These are phyloP conservation scores for Drosophila atripex DNA, from an alignment of 2,888 invertebrate genomes.

Conservation along the genomic window DNA sequence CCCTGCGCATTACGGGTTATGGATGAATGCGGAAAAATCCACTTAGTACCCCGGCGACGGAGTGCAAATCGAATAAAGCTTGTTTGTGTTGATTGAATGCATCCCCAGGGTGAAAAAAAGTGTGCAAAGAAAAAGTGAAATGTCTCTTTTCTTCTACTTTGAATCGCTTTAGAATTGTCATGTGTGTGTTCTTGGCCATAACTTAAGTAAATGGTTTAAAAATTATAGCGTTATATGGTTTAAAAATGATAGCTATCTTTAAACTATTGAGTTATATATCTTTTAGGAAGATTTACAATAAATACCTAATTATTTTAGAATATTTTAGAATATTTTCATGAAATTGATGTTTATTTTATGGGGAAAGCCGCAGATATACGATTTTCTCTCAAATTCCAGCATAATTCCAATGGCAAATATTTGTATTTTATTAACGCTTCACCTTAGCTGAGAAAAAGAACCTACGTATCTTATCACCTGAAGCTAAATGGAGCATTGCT, in stretches of 20 bases:
- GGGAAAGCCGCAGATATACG: not conserved
- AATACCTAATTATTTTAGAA: too few relatives aligned
- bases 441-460: not conserved
- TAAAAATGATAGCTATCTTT: not conserved
- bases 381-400: not conserved
- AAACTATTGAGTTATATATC: not conserved
- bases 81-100: slow-evolving; percentile 29
- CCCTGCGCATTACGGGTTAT: slow-evolving; percentile 41
- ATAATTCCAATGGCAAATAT: not conserved
- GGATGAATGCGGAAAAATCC: slow-evolving; percentile 44
- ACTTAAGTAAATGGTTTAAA: not conserved
- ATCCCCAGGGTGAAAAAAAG: slow-evolving; percentile 10
- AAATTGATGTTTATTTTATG: not conserved
- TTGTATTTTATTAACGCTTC: slow-evolving; percentile 2
- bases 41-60: slow-evolving; percentile 36
- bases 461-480: slow-evolving; percentile 20
- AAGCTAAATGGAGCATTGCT: slow-evolving; percentile 19
- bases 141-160: not conserved
- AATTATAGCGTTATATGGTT: not conserved
- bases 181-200: not conserved
- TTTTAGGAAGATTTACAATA: too few relatives aligned
- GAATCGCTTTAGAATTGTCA: not conserved
- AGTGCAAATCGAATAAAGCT: slow-evolving; percentile 31
- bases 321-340: too few relatives aligned
- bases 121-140: slow-evolving; percentile 7